Conservation (phyloP, 2,113 vertebrate species). For the Urocolius indicus region DNA sequence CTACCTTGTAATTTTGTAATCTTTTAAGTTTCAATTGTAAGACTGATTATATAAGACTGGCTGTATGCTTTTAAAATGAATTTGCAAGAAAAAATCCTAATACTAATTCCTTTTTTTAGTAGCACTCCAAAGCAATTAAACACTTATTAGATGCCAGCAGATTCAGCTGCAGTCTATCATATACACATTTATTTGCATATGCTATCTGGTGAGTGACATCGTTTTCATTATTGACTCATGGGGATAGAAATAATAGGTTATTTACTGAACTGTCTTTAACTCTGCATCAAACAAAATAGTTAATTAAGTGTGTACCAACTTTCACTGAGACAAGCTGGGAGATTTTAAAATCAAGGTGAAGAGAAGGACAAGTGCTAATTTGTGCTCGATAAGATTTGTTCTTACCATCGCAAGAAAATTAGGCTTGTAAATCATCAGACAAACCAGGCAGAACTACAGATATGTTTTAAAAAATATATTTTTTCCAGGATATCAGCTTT, state of each 20-base stretch:
- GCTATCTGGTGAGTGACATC: background rate
- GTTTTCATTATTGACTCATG: constrained; percentile 16
- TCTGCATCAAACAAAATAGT: background rate
- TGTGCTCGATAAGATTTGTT: background rate
- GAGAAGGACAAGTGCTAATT: background rate
- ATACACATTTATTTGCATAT: constrained; percentile 24
- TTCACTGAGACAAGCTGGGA: background rate
- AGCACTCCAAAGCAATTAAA: constrained; percentile 44
- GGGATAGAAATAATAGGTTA: constrained; percentile 18
- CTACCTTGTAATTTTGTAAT: constrained; percentile 6
- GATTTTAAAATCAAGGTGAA: constrained; percentile 30
- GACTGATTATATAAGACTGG: background rate
- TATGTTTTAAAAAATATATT: background rate
- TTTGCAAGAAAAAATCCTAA: background rate
- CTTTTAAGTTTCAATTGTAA: constrained; percentile 9
- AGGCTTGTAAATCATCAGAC: background rate
- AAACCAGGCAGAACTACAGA: background rate
- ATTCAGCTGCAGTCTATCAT: constrained; percentile 28
- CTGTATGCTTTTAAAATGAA: background rate
- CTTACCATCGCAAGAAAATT: background rate
- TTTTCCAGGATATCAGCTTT: background rate
- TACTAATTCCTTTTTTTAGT: background rate
- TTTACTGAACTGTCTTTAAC: constrained; percentile 25
- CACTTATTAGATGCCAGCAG: background rate
- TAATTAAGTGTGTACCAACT: constrained; percentile 8